These are phyloP conservation scores for Enteromius argenteus DNA, from an alignment of 2,797 vertebrate species.

Conservation along the genomic window DNA sequence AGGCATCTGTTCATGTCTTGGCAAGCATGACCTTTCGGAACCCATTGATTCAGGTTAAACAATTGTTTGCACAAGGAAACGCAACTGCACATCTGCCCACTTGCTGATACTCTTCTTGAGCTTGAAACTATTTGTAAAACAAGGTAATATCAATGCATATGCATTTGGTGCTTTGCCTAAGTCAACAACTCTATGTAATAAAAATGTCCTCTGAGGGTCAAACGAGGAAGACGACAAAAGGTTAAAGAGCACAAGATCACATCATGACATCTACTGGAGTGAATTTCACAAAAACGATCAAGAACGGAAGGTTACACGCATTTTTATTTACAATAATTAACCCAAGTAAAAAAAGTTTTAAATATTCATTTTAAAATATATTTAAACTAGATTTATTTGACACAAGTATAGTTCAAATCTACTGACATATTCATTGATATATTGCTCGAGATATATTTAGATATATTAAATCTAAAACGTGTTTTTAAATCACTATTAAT, in stretches of 20 bases:
- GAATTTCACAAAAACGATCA: slow-evolving; percentile 6
- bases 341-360: too few species aligned
- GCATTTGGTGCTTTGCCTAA: slow-evolving; percentile 56
- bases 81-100: slow-evolving; percentile 3
- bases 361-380: too few species aligned
- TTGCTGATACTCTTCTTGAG: background rate
- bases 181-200: slow-evolving; percentile 48
- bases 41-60: slow-evolving; percentile 16
- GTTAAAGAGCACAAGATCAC: slow-evolving; percentile 24
- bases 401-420: background rate
- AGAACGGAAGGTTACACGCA: background rate
- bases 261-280: background rate
- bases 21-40: slow-evolving; percentile 45
- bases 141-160: slow-evolving; percentile 8
- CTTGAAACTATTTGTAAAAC: slow-evolving; percentile 24
- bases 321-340: background rate
- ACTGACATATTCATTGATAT: background rate
- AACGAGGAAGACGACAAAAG: slow-evolving; percentile 41
- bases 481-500: background rate
- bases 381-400: too few species aligned
- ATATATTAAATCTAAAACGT: background rate
- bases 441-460: background rate
- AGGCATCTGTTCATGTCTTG: slow-evolving; percentile 28
- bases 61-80: background rate
- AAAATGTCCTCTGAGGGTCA: slow-evolving; percentile 14